Base-by-base conservation (phyloP, 1,140 invertebrate genomes). In the Drosophila pachea region DNA sequence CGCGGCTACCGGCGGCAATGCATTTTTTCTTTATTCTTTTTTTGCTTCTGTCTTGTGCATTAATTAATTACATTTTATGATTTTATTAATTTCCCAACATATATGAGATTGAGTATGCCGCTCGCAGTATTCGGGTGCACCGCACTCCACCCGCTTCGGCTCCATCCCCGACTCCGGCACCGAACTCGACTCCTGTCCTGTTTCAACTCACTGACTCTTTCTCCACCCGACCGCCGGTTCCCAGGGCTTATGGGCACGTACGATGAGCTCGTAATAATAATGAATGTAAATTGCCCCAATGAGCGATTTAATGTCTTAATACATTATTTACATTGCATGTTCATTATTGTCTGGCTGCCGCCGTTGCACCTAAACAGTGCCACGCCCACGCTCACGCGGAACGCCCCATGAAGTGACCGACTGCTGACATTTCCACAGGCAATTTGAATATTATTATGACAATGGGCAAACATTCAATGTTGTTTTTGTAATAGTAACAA, bases 291-390 rank as follows among this genome's bases (percentile, higher is more conserved):
- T 86, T 86, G 74, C 76, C 62, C 63, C 82, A 86, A 86, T 82
- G 81, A 86, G 77, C 81, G 77, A 86, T 77, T 86, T 86, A 86
- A 86, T 86, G 81, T 75, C 81, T 86, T 86, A 81, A 86, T 86
- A 72, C 67, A 81, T 84, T 84, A 76, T 76, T 86, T 84, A 86
- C 68, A 84, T 68, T 83, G 69, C 73, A 76, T 76, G 78, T 79
- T 61, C 78, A 64, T 62, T 72, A 48, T 63, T 66, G 59, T 68
- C 50, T 29, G 35, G 12, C 66, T 48, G 53, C 48, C 48, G 45
- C 48, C 43, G 67, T 48, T 78, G 60, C 76, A 53, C 72, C 12
- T 43, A 60, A 50, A 55, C 62, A 45, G 35, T 40, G 45, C 42
- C 69, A 42, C 69, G 50, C 35, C 73, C 55, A 29, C 53, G 38